Percentiles rank a stretch among this genome's conserved stretches.
Evolutionary conservation across 1,140 invertebrate species (phyloP).

Genomic region (Thaumetopoea pityocampa): DNA sequence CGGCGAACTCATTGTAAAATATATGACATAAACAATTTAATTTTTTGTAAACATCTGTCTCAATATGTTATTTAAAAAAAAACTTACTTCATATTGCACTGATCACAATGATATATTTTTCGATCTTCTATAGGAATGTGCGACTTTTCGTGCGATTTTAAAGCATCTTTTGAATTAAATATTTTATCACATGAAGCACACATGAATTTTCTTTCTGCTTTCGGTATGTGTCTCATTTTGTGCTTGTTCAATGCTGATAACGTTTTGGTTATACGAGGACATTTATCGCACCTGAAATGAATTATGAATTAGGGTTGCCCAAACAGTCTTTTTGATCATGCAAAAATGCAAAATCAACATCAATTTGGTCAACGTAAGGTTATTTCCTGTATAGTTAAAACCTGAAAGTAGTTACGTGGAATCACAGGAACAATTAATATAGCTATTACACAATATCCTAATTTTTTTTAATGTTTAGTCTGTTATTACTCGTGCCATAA

Average conservation of each 20-base stretch:
- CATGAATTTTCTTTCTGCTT: slow-evolving; percentile 56
- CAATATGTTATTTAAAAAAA: not conserved
- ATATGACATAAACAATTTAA: no score
- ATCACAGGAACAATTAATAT: no score
- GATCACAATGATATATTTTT: slow-evolving; percentile 65
- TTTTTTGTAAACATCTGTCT: no score
- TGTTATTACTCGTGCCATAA: no score
- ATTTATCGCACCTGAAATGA: slow-evolving; percentile 63
- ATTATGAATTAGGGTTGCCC: not conserved
- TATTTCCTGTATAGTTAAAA: no score
- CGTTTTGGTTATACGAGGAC: slow-evolving; percentile 67
- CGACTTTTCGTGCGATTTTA: slow-evolving; percentile 67
- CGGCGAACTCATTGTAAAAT: no score
- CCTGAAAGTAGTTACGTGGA: no score
- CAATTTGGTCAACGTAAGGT: no score
- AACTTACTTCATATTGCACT: slow-evolving; percentile 69
- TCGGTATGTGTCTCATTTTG: slow-evolving; percentile 67
- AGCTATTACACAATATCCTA: no score
- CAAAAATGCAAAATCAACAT: no score
- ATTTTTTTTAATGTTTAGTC: no score
- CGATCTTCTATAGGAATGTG: slow-evolving; percentile 71
- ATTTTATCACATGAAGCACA: slow-evolving; percentile 65
- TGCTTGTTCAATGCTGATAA: slow-evolving; percentile 64
- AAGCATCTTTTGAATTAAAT: slow-evolving; percentile 60
- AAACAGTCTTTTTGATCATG: no score